Conservation (phyloP, 2,797 vertebrate species). For the Australoheros facetus region DNA sequence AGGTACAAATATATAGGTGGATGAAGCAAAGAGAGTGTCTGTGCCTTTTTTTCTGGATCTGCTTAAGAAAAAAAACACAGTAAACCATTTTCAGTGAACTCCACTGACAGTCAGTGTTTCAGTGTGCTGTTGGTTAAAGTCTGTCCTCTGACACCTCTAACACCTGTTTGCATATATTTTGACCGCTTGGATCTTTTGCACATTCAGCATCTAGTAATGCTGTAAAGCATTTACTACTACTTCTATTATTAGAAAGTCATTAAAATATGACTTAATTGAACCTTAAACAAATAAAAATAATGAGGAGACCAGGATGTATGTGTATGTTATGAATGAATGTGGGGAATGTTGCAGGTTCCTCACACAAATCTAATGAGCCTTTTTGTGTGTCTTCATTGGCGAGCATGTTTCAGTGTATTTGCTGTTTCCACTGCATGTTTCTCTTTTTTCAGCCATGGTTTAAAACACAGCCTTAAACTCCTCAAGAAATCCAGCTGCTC, state of each 20-base stretch:
- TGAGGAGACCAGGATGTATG: no score
- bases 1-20: constrained; percentile 6
- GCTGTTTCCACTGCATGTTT: no score
- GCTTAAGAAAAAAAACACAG: not conserved
- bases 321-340: no score
- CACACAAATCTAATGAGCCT: no score
- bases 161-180: not conserved
- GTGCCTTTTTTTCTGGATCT: not conserved
- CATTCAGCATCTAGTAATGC: no score
- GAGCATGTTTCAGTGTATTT: no score
- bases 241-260: no score
- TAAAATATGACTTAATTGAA: no score
- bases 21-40: not conserved
- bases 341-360: no score
- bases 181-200: not conserved
- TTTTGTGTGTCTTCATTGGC: no score
- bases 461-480: not conserved
- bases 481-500: not conserved
- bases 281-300: no score
- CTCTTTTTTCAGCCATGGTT: not conserved
- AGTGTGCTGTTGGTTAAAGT: not conserved
- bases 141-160: not conserved
- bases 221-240: no score
- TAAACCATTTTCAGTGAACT: not conserved
- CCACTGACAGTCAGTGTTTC: not conserved